Conservation (phyloP, 2,113 vertebrate genomes). For the Gracilinanus agilis region DNA sequence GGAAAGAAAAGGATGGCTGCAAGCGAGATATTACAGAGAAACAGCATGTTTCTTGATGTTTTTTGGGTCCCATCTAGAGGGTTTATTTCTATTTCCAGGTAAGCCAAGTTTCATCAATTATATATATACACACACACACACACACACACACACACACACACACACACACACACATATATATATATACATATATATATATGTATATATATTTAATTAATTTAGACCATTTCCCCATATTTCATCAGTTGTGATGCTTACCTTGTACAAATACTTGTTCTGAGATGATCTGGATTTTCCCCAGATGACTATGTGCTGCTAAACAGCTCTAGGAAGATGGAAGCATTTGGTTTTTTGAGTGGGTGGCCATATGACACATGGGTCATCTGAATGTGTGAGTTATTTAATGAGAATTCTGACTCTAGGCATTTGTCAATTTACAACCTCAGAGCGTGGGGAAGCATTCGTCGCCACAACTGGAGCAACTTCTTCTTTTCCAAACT, state of each 20-base stretch:
- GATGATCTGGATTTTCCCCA: neutral
- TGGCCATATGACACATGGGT: neutral
- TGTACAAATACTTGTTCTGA: slow-evolving; percentile 18
- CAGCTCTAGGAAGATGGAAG: neutral
- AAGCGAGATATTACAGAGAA: neutral
- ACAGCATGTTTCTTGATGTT: neutral
- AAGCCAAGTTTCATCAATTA: neutral
- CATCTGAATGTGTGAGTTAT: neutral
- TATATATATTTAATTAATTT: neutral
- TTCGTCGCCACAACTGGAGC: neutral
- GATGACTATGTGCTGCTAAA: neutral
- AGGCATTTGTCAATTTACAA: slow-evolving; percentile 29
- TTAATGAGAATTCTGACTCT: slow-evolving; percentile 45
- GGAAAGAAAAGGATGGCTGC: neutral
- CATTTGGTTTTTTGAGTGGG: neutral
- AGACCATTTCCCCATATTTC: no score
- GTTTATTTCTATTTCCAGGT: neutral
- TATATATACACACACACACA: no score
- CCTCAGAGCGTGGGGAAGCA: slow-evolving; percentile 5
- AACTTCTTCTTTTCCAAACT: slow-evolving; percentile 37
- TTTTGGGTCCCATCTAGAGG: neutral
- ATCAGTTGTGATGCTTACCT: neutral
- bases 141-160: no score
- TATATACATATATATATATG: no score
- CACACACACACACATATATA: no score